Evolutionary conservation across 2,888 invertebrate genomes (phyloP), one percentile per base, ranked within the genome.

Genomic region (Lamellibrachia satsuma): DNA sequence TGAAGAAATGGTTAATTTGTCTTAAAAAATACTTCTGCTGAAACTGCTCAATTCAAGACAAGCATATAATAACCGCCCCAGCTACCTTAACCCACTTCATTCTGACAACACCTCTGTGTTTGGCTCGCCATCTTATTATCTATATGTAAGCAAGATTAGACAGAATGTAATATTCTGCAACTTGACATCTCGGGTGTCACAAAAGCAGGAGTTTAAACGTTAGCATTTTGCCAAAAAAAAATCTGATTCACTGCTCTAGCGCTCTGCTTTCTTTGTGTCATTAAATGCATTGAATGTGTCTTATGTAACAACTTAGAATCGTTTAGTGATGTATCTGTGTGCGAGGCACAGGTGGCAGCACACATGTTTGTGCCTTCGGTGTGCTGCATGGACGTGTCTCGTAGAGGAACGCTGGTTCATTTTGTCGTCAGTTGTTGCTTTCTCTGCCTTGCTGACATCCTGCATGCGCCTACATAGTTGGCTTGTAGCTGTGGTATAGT

Each of bases 391-490:
- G 75, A 75, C 15, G 15, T 75, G 75, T 75, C 75, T 15, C 75
- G 22, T 75, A 75, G 75, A 75, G 75, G 15, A 75, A 75, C 75
- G 75, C 22, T 75, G 75, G 75, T 75, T 75, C 75, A 75, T 75
- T 75, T 75, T 75, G 75, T 75, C 75, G 75, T 75, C 75, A 75
- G 75, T 6, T 75, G 75, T 75, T 75, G 75, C 75, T 75, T 22
- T 75, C 75, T 75, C 75, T 75, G 75, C 75, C 22, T 75, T 75
- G 75, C 75, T 75, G 75, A 75, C 75, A 75, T 75, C 75, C 75
- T 75, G 75, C 75, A 15, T 75, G 75, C 75, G 22, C 75, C 75
- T 75, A 75, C 75, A 75, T 75, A 75, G 75, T 75, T 75, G 75
- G 75, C 75, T 75, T 75, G 75, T 75, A 75, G n/a, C 15, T 60